These are phyloP conservation scores for Hippocampus zosterae DNA, from an alignment of 2,113 vertebrate genomes.

Conservation along the genomic window DNA sequence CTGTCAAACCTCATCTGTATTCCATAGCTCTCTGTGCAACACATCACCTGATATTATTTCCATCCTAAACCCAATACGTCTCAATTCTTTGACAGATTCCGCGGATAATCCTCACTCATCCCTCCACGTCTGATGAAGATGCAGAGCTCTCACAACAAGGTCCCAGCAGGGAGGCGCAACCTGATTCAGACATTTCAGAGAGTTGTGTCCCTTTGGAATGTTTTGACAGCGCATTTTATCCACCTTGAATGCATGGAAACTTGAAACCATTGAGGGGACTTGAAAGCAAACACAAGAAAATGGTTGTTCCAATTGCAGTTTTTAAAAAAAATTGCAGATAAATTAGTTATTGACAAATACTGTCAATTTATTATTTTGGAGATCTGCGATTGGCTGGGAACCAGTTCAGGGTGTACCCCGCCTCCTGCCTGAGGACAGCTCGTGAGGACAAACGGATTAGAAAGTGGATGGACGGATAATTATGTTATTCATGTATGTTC, in stretches of 20 bases:
- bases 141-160: conserved; percentile 68
- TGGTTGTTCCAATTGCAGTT: conserved; percentile 24
- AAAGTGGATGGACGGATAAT: no score
- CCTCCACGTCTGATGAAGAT: conserved; percentile 82
- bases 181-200: conserved; percentile 45
- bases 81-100: conserved; percentile 72
- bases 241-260: conserved; percentile 44
- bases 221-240: conserved; percentile 70
- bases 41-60: conserved; percentile 5
- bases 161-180: conserved; percentile 45
- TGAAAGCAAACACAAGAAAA: conserved; percentile 7
- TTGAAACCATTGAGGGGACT: neutral
- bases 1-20: no score
- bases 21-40: neutral
- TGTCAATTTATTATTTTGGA: neutral
- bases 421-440: no score
- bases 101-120: conserved; percentile 79
- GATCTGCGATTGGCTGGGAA: no score
- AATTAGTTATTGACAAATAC: conserved; percentile 16
- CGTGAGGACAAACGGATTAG: no score
- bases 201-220: conserved; percentile 46
- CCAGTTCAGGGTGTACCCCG: no score
- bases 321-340: conserved; percentile 36
- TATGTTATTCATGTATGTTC: no score
- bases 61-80: conserved; percentile 10